Evolutionary conservation across 1,140 invertebrate species (phyloP).

Genomic region (Danaus melanippus): DNA sequence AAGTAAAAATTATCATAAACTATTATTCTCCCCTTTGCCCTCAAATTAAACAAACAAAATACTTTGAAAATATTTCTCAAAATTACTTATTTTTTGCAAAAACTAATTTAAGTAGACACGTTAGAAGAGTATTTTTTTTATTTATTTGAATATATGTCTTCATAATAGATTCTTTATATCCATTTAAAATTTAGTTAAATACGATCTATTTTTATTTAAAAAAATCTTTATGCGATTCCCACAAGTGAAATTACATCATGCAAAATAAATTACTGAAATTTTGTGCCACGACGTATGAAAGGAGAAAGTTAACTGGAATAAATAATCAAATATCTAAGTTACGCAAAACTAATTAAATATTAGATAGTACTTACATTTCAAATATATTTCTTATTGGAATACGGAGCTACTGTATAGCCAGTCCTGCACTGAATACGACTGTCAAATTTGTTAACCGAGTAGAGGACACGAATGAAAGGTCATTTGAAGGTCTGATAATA

Average conservation of each 20-base stretch:
- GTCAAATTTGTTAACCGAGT: constrained; percentile 48
- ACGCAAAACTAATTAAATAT: constrained; percentile 3
- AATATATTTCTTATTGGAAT: constrained; percentile 10
- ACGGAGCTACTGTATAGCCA: constrained; percentile 14
- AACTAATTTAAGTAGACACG: constrained; percentile 12
- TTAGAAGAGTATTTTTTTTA: too few relatives aligned
- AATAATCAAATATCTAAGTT: neutral
- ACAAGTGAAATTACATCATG: constrained; percentile 19
- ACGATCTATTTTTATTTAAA: constrained; percentile 5
- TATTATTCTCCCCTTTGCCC: too few relatives aligned
- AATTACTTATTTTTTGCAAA: neutral
- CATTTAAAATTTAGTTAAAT: too few relatives aligned
- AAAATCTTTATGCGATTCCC: neutral
- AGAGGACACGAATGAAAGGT: constrained; percentile 61
- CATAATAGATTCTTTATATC: too few relatives aligned
- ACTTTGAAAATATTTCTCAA: too few relatives aligned
- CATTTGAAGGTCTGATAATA: constrained; percentile 61
- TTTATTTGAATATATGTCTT: too few relatives aligned
- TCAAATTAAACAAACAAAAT: too few relatives aligned
- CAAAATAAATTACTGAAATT: neutral
- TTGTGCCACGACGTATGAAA: too few relatives aligned
- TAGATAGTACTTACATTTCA: constrained; percentile 18
- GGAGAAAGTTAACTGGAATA: too few relatives aligned
- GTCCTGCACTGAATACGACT: constrained; percentile 27
- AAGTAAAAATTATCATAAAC: neutral